A percentile compares a stretch with the other conserved stretches of the same genome.
Conservation (phyloP, 2,113 vertebrate genomes). For the Melospiza melodia region DNA sequence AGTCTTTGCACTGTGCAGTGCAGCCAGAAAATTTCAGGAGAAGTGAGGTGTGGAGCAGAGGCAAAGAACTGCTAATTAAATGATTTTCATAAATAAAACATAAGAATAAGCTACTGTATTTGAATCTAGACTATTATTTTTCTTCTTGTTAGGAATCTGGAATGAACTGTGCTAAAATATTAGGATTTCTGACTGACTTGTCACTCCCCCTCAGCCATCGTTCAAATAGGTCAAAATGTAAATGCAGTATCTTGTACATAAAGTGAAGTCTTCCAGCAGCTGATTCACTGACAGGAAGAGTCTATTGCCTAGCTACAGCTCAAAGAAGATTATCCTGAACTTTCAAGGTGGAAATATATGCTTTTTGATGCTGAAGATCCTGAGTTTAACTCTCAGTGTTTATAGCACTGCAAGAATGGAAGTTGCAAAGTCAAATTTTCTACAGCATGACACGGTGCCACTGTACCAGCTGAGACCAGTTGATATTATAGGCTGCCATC, state of each 20-base stretch:
- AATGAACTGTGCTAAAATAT: constrained; percentile 13
- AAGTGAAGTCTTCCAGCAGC: neutral
- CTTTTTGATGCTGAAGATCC: neutral
- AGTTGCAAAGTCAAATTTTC: neutral
- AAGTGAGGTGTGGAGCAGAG: neutral
- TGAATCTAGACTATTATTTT: neutral
- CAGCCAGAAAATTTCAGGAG: neutral
- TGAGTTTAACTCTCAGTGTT: neutral
- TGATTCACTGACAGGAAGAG: neutral
- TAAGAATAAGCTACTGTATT: neutral
- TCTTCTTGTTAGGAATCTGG: neutral
- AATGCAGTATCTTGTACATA: neutral
- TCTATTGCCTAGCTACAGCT: neutral
- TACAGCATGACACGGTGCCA: neutral
- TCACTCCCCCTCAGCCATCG: neutral
- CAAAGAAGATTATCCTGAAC: neutral
- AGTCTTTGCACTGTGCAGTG: neutral
- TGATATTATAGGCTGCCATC: neutral
- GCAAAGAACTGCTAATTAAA: neutral
- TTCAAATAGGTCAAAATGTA: constrained; percentile 39
- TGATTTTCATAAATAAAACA: constrained; percentile 14
- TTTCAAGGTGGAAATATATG: neutral
- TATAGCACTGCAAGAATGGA: neutral
- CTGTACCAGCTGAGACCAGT: neutral
- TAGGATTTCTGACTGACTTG: constrained; percentile 14